Conservation (phyloP, 2,888 invertebrate species). For the Leptinotarsa juncta region DNA sequence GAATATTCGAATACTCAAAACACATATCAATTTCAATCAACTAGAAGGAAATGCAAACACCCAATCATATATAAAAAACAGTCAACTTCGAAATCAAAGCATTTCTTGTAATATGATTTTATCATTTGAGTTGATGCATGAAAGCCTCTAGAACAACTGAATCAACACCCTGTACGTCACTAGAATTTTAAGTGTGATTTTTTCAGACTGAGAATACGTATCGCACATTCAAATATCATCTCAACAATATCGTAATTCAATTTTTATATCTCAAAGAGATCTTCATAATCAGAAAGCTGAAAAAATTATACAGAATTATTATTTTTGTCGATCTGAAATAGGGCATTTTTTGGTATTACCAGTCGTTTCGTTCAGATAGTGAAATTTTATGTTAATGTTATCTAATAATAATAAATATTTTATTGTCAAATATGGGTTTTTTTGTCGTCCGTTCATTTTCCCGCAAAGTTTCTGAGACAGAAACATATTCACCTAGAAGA, state of each 20-base stretch:
- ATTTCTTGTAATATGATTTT: too few species aligned
- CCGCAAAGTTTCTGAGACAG: not conserved
- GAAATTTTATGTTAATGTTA: not conserved
- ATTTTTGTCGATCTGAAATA: not conserved
- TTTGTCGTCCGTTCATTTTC: not conserved
- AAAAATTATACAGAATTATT: not conserved
- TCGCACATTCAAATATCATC: not conserved
- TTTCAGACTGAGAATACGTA: constrained; percentile 12
- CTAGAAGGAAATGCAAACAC: too few species aligned
- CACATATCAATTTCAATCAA: too few species aligned
- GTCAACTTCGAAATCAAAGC: too few species aligned
- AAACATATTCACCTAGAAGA: too few species aligned
- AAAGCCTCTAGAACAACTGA: not conserved
- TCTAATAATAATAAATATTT: not conserved
- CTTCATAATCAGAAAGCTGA: not conserved
- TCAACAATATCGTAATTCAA: not conserved
- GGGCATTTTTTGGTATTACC: not conserved
- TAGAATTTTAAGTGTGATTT: not conserved
- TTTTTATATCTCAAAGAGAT: not conserved
- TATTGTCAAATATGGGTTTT: not conserved
- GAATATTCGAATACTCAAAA: too few species aligned
- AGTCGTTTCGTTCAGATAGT: not conserved
- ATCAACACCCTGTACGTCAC: not conserved
- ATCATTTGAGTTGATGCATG: not conserved
- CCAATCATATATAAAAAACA: too few species aligned